phyloP scores from a whole-genome alignment of 1,140 invertebrate species.

The Pygmarrhopalites habei region DNA sequence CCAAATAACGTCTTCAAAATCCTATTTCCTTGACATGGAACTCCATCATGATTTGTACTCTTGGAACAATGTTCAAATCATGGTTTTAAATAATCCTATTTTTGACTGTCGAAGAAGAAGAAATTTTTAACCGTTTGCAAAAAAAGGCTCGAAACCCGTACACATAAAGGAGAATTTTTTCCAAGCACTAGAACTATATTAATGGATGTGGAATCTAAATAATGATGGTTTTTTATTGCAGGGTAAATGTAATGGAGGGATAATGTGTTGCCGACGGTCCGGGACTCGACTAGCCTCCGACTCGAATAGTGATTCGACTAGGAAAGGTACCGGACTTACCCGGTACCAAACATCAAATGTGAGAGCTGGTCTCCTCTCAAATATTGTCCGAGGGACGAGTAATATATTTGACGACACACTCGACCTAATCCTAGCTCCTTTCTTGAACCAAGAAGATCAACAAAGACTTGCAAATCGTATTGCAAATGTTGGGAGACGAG shows the following conservation, averaged over 20 bases:
- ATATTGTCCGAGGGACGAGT: slow-evolving; percentile 24
- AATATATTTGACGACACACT: slow-evolving; percentile 33
- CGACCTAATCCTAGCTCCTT: slow-evolving; percentile 30
- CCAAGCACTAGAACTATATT: too few species aligned
- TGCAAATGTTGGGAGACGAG: background rate
- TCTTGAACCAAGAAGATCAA: slow-evolving; percentile 35
- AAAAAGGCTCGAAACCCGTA: too few species aligned
- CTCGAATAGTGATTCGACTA: background rate
- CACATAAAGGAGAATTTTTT: too few species aligned
- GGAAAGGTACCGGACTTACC: background rate
- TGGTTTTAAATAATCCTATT: too few species aligned
- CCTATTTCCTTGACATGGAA: too few species aligned
- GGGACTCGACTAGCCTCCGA: slow-evolving; percentile 3
- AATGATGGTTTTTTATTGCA: too few species aligned
- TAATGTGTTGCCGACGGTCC: slow-evolving; percentile 21
- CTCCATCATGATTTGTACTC: too few species aligned
- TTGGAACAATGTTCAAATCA: too few species aligned
- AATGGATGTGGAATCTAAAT: too few species aligned
- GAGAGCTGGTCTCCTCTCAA: slow-evolving; percentile 23
- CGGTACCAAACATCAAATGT: background rate
- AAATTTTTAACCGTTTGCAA: too few species aligned
- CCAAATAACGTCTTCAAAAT: too few species aligned
- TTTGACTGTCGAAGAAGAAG: too few species aligned
- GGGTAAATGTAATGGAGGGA: slow-evolving; percentile 31
- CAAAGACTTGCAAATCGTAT: slow-evolving; percentile 23